Percentiles rank a stretch among this genome's conserved stretches.
These are phyloP conservation scores for Tursiops truncatus DNA, from an alignment of 2,113 vertebrate species.

Conservation along the genomic window DNA sequence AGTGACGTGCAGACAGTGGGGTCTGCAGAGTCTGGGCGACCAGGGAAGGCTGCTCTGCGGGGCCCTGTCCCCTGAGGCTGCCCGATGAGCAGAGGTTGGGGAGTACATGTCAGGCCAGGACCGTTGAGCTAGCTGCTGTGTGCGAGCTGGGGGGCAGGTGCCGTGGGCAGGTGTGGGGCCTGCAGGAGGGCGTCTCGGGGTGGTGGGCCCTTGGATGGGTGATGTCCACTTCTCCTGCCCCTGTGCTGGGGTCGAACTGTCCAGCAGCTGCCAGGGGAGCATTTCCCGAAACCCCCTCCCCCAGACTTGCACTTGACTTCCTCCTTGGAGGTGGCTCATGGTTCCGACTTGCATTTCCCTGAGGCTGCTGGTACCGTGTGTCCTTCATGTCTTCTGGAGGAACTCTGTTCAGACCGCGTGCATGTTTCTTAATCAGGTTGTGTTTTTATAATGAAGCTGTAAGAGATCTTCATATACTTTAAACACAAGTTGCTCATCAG, in stretches of 20 bases:
- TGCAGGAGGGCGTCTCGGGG: background rate
- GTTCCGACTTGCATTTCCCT: background rate
- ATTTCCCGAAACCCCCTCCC: background rate
- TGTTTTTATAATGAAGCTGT: background rate
- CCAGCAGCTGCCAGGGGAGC: background rate
- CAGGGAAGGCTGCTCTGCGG: background rate
- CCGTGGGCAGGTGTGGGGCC: background rate
- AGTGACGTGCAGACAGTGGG: accelerated
- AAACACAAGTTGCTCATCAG: background rate
- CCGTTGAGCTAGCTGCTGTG: background rate
- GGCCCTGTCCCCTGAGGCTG: background rate
- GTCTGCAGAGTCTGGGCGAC: background rate
- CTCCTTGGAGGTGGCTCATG: background rate
- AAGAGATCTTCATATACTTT: background rate
- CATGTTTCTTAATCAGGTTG: background rate
- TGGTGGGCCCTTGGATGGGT: background rate
- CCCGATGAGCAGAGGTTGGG: background rate
- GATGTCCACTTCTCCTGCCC: background rate
- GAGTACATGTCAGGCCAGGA: background rate
- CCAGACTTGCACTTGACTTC: accelerated
- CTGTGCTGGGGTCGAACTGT: background rate
- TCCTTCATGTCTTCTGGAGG: background rate
- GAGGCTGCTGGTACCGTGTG: accelerated
- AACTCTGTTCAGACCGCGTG: background rate
- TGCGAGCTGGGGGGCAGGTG: accelerated